phyloP scores from a whole-genome alignment of 2,797 vertebrate species.

The Parotocinclus haroldoi region DNA sequence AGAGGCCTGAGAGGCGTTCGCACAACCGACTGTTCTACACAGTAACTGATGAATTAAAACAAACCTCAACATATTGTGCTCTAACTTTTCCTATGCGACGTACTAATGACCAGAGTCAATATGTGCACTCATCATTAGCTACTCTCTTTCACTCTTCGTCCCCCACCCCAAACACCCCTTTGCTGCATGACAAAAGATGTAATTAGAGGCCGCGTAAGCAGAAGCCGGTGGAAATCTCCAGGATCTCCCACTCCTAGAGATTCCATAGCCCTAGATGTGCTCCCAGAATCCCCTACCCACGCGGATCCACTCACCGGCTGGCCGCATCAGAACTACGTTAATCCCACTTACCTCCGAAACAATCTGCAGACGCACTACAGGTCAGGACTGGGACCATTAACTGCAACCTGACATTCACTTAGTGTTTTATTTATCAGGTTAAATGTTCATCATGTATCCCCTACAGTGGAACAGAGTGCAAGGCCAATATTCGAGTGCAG shows the following conservation, averaged over 20 bases:
- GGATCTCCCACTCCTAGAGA: constrained; percentile 41
- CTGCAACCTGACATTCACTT: too few species aligned
- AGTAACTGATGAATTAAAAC: constrained; percentile 14
- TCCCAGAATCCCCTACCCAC: constrained; percentile 29
- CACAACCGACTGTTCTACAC: not conserved
- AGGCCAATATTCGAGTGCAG: too few species aligned
- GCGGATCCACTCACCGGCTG: constrained; percentile 13
- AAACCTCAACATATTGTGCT: not conserved
- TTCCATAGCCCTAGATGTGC: constrained; percentile 37
- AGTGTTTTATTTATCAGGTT: too few species aligned
- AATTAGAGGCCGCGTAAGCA: constrained; percentile 41
- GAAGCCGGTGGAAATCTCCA: constrained; percentile 15
- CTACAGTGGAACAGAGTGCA: too few species aligned
- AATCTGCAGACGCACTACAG: constrained; percentile 11
- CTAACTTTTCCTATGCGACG: not conserved
- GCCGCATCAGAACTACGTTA: constrained; percentile 26
- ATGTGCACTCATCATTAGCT: constrained; percentile 7
- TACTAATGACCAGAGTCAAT: not conserved
- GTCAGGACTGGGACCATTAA: too few species aligned
- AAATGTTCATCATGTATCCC: too few species aligned
- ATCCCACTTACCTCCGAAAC: constrained; percentile 32
- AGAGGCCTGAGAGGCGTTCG: not conserved
- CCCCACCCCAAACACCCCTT: not conserved
- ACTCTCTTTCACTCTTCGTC: constrained; percentile 24
- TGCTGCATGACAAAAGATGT: constrained; percentile 50